Conservation (phyloP, 2,888 invertebrate genomes). For the Syritta pipiens region DNA sequence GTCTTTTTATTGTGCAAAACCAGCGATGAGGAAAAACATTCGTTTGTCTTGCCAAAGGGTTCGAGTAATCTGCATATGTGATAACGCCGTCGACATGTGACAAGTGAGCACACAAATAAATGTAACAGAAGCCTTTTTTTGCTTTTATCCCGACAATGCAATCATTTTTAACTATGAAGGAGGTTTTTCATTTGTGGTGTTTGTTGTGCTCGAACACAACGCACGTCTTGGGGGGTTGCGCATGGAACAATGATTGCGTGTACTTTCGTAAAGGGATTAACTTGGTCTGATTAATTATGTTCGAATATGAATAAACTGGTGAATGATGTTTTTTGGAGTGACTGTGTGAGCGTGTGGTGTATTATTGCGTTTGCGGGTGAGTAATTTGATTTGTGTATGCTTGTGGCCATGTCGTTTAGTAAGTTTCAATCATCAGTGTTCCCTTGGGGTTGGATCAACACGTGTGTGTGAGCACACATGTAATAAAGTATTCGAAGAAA, state of each 20-base stretch:
- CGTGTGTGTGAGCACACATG: constrained; percentile 13
- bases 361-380: constrained; percentile 56
- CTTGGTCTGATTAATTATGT: constrained; percentile 68
- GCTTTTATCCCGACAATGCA: constrained; percentile 52
- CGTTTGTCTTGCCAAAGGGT: constrained; percentile 59
- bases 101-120: constrained; percentile 44
- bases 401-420: constrained; percentile 34
- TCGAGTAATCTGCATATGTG: constrained; percentile 68
- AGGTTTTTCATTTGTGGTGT: constrained; percentile 54
- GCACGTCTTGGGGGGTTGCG: constrained; percentile 49
- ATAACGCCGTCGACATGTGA: constrained; percentile 53
- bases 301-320: constrained; percentile 49
- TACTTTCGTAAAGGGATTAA: constrained; percentile 69
- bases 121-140: constrained; percentile 25
- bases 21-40: constrained; percentile 67
- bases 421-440: constrained; percentile 36
- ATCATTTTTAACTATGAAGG: constrained; percentile 38
- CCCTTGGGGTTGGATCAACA: constrained; percentile 31
- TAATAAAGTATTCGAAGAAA: background rate
- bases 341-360: background rate
- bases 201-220: constrained; percentile 25
- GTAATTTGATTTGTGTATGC: constrained; percentile 52
- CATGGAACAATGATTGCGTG: constrained; percentile 54
- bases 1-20: constrained; percentile 54
- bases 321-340: background rate